Conservation (phyloP, 2,113 vertebrate genomes). For the Sphyrna mokarran region DNA sequence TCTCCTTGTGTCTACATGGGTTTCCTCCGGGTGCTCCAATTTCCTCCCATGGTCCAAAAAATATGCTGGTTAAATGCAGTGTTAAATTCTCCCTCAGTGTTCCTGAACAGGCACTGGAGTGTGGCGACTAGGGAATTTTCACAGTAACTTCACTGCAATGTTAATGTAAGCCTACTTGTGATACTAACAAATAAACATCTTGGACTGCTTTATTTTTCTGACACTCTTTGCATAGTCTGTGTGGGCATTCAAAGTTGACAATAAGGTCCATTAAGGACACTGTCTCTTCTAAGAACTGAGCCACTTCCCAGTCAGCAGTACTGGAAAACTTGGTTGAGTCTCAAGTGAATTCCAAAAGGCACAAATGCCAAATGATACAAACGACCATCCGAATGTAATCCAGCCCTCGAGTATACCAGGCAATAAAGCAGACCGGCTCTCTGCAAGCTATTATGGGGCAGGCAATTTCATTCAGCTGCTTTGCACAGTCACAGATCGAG, state of each 20-base stretch:
- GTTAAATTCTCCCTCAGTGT: no score
- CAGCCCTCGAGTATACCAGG: not conserved
- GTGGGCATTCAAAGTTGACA: not conserved
- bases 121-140: no score
- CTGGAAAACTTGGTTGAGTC: not conserved
- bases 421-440: not conserved
- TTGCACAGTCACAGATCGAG: not conserved
- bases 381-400: not conserved
- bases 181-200: no score
- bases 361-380: not conserved
- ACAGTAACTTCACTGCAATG: no score
- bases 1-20: no score
- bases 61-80: no score
- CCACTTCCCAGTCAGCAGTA: not conserved
- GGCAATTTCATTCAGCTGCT: not conserved
- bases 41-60: no score
- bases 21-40: no score
- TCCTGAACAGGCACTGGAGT: no score
- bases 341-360: not conserved
- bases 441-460: not conserved
- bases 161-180: no score
- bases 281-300: not conserved
- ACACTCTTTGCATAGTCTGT: not conserved
- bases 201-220: no score
- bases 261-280: not conserved